Conservation (phyloP, 2,797 vertebrate species). For the Silurus lanzhouensis region DNA sequence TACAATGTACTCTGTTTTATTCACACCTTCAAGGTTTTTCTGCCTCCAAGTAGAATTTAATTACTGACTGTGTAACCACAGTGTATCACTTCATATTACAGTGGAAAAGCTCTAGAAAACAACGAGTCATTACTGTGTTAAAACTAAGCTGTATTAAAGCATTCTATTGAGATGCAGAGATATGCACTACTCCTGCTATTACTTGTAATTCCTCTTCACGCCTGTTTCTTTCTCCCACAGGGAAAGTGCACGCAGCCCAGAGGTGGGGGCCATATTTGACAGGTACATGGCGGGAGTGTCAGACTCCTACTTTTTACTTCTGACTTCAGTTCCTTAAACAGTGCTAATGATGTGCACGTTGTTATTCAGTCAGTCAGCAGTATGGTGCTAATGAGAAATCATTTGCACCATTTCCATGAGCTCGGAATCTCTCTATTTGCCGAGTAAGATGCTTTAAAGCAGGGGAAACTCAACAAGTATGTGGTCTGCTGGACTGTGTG, state of each 20-base stretch:
- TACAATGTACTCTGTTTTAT: no score
- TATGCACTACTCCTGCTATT: neutral
- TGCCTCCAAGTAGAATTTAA: neutral
- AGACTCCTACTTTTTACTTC: neutral
- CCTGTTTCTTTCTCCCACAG: slow-evolving; percentile 63
- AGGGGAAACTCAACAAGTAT: neutral
- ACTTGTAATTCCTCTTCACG: neutral
- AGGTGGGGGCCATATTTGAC: slow-evolving; percentile 94
- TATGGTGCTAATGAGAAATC: neutral
- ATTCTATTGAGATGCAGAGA: neutral
- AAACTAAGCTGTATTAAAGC: neutral
- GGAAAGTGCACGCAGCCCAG: slow-evolving; percentile 88
- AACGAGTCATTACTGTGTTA: neutral
- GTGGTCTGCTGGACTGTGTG: neutral
- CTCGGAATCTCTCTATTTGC: neutral
- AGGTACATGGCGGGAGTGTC: slow-evolving; percentile 71
- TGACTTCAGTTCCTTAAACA: neutral
- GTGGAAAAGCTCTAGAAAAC: neutral
- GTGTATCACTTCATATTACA: neutral
- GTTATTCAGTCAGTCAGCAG: neutral
- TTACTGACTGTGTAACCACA: neutral
- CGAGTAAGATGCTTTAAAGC: neutral
- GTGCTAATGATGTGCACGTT: neutral
- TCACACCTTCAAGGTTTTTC: neutral
- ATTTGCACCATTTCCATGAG: neutral